These are phyloP conservation scores for Drosophila rellima DNA, from an alignment of 2,888 invertebrate species.

Conservation along the genomic window DNA sequence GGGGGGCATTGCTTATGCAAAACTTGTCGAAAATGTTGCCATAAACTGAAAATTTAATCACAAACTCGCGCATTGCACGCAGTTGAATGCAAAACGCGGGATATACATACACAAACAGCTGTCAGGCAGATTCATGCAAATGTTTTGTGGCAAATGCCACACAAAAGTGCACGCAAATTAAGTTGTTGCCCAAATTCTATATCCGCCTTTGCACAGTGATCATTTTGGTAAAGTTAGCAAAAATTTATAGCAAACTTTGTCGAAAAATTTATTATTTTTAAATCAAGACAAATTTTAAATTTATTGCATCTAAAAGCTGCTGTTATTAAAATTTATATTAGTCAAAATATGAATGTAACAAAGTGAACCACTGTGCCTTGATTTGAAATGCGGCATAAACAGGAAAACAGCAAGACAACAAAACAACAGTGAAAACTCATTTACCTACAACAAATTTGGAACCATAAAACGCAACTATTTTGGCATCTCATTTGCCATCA, in stretches of 20 bases:
- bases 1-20: constrained; percentile 42
- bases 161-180: constrained; percentile 63
- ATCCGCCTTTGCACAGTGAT: not conserved
- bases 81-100: constrained; percentile 29
- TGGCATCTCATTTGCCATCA: constrained; percentile 70
- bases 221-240: not conserved
- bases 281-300: no score
- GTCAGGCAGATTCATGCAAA: constrained; percentile 40
- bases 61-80: constrained; percentile 54
- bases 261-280: not conserved
- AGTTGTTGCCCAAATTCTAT: constrained; percentile 43
- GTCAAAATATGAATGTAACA: no score
- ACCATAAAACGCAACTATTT: constrained; percentile 75
- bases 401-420: constrained; percentile 26
- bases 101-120: constrained; percentile 4
- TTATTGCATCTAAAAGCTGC: no score
- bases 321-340: no score
- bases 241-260: not conserved
- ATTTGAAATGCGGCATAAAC: constrained; percentile 35
- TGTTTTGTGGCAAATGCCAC: constrained; percentile 45
- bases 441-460: constrained; percentile 61
- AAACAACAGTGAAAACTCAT: constrained; percentile 59
- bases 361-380: not conserved
- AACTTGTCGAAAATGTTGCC: constrained; percentile 56
- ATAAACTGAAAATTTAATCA: constrained; percentile 72